These are phyloP conservation scores for Eubasilissa splendida DNA, from an alignment of 2,888 invertebrate genomes.

Conservation along the genomic window DNA sequence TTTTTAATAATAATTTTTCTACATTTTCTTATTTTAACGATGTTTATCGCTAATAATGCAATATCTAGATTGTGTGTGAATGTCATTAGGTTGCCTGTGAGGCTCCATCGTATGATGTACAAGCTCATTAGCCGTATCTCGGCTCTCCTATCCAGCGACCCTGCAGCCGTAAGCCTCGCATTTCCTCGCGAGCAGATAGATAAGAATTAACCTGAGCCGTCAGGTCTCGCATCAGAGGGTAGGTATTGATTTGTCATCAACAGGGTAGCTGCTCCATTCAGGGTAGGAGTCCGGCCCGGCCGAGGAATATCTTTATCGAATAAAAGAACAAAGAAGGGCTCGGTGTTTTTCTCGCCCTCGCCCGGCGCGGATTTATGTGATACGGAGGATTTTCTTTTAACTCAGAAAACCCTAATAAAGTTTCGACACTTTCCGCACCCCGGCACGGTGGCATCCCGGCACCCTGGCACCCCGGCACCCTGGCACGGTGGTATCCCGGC, in stretches of 20 bases:
- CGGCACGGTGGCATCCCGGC: too few relatives aligned
- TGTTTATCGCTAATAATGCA: too few relatives aligned
- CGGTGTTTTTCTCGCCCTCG: conserved; percentile 46
- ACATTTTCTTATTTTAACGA: too few relatives aligned
- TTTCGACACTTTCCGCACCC: conserved; percentile 46
- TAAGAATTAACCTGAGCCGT: conserved; percentile 41
- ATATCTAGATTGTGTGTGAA: too few relatives aligned
- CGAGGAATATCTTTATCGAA: conserved; percentile 56
- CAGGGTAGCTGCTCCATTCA: background rate
- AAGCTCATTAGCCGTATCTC: conserved; percentile 27
- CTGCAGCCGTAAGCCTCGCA: conserved; percentile 8
- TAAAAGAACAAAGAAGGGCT: conserved; percentile 55
- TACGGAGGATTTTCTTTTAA: conserved; percentile 56
- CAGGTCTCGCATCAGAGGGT: conserved; percentile 21
- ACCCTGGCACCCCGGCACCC: too few relatives aligned
- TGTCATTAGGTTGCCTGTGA: background rate
- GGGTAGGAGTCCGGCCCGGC: conserved; percentile 20
- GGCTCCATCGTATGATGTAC: conserved; percentile 14
- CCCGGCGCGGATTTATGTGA: conserved; percentile 57
- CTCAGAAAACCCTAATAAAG: conserved; percentile 57
- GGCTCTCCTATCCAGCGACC: background rate
- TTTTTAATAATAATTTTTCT: too few relatives aligned
- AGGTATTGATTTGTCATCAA: conserved; percentile 55
- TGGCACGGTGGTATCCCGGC: conserved; percentile 39
- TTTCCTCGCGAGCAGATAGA: conserved; percentile 28